Percentiles rank a stretch among this genome's conserved stretches.
Evolutionary conservation across 2,888 invertebrate genomes (phyloP).

Genomic region (Apoderus coryli): DNA sequence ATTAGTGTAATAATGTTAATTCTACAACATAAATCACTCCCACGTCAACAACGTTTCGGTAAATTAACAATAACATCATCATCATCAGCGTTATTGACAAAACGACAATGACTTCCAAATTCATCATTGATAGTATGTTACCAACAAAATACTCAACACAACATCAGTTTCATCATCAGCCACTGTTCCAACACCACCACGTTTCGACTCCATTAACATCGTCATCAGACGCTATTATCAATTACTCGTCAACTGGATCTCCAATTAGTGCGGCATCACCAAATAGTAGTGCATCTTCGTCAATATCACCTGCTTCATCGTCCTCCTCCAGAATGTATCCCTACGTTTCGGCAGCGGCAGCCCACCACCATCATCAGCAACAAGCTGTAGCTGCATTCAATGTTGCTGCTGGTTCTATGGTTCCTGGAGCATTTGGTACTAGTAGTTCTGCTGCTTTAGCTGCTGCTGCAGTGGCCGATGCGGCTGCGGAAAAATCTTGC

Average conservation of each 20-base stretch:
- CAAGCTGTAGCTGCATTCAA: conserved; percentile 44
- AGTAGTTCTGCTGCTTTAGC: conserved; percentile 39
- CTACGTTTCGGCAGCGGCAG: conserved; percentile 64
- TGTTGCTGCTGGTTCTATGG: conserved; percentile 47
- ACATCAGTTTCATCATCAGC: conserved; percentile 59
- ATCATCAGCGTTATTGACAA: too few species aligned
- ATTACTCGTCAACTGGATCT: conserved; percentile 47
- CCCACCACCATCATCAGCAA: conserved; percentile 56
- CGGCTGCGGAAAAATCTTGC: conserved; percentile 65
- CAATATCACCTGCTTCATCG: conserved; percentile 42
- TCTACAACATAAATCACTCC: too few species aligned
- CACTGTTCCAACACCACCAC: conserved; percentile 38
- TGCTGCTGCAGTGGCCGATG: conserved; percentile 50
- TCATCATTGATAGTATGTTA: conserved; percentile 96
- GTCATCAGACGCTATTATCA: conserved; percentile 60
- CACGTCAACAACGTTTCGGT: too few species aligned
- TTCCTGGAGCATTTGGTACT: conserved; percentile 41
- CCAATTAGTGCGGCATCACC: conserved; percentile 36
- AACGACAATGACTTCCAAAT: conserved; percentile 89
- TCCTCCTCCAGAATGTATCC: conserved; percentile 79
- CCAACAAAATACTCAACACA: conserved; percentile 84
- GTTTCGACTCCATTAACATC: conserved; percentile 37
- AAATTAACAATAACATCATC: too few species aligned
- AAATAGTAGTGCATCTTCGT: conserved; percentile 48
- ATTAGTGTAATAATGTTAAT: too few species aligned